Evolutionary conservation across 2,797 vertebrate genomes (phyloP).

Genomic region (Acanthurus leucopareius): DNA sequence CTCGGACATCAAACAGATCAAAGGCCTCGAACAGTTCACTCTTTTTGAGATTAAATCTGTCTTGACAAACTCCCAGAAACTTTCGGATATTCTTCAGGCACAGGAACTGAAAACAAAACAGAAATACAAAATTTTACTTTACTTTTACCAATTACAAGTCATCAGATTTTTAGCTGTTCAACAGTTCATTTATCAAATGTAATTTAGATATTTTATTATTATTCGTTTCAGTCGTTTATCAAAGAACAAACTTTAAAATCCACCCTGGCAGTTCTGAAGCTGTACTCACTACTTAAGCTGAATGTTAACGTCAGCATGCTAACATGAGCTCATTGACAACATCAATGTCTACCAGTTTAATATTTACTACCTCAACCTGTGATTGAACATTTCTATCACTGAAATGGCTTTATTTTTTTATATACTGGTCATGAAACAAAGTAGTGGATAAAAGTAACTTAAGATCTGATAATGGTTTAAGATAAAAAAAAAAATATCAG

Average conservation of each 20-base stretch:
- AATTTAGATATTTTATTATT: background rate
- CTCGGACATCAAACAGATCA: constrained; percentile 93
- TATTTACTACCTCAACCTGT: background rate
- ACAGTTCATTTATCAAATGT: background rate
- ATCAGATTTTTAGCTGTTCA: background rate
- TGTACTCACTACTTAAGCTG: background rate
- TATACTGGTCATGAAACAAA: too few species aligned
- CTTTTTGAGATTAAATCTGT: constrained; percentile 89
- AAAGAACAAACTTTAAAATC: background rate
- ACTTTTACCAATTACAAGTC: background rate
- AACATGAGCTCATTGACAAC: background rate
- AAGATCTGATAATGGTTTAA: background rate
- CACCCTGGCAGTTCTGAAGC: background rate
- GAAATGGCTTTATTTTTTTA: background rate
- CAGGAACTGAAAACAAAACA: constrained; percentile 85
- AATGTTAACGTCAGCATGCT: background rate
- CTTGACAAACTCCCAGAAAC: constrained; percentile 88
- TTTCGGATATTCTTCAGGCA: constrained; percentile 95
- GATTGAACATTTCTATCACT: too few species aligned
- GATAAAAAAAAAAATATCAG: background rate
- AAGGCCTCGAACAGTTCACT: constrained; percentile 93
- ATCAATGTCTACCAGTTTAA: background rate
- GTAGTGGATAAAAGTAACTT: background rate
- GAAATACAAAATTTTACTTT: constrained; percentile 17
- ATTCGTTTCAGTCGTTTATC: too few species aligned